Conservation (phyloP, 1,140 invertebrate species). For the Meloidogyne hapla region DNA sequence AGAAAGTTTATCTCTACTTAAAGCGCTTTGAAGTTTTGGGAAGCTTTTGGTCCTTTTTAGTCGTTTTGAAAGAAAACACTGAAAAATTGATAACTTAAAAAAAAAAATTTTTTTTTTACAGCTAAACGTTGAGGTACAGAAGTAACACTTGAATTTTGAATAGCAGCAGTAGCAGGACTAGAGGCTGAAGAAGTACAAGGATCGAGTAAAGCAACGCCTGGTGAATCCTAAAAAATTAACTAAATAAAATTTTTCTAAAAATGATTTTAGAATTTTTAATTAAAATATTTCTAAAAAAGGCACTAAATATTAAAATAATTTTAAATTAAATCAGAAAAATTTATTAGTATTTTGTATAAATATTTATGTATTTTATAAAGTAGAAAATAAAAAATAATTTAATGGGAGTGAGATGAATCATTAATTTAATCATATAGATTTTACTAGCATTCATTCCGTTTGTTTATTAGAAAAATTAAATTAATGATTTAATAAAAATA, state of each 20-base stretch:
- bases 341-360: too few species aligned
- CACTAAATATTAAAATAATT: too few species aligned
- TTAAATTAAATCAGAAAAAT: too few species aligned
- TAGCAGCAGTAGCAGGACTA: neutral
- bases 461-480: neutral
- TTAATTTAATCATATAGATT: neutral
- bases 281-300: too few species aligned
- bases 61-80: constrained; percentile 62
- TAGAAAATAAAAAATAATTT: too few species aligned
- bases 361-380: too few species aligned
- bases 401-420: neutral
- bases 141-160: neutral
- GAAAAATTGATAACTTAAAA: too few species aligned
- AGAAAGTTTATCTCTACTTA: neutral
- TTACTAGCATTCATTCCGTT: neutral
- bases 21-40: constrained; percentile 29
- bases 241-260: neutral
- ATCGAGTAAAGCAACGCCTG: constrained; percentile 17
- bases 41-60: constrained; percentile 61
- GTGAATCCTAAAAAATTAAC: constrained; percentile 16
- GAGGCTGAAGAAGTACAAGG: neutral
- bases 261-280: too few species aligned
- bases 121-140: constrained; percentile 29
- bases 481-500: too few species aligned
- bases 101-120: neutral